Base-by-base conservation (phyloP, 1,140 invertebrate genomes). In the Megalopta genalis region DNA sequence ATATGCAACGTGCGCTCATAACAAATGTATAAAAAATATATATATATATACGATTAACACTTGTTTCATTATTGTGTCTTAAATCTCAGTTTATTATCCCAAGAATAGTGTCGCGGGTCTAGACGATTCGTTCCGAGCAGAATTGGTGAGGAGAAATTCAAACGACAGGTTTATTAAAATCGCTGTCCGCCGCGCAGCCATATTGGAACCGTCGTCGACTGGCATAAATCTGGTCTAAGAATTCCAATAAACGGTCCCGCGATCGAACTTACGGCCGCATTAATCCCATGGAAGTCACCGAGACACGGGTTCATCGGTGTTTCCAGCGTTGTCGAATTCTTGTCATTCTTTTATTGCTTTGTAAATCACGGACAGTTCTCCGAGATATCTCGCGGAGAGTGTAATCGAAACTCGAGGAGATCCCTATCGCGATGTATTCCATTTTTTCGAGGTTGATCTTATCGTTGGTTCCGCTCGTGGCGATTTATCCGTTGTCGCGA, bases 391-490 rank as follows among this genome's bases (percentile, higher is more conserved):
- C 14, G 7, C 3, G 4, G 1, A 52, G 46, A 6, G 12, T 37
- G n/a, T 66, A 65, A 74, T 75, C 73, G 54, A 46, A 32, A 42
- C 32, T 74, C 21, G 10, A 6, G 8, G 3, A 46, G 39, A 67
- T 49, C 14, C 21, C 37, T 76, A 77, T 69, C 42, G 21, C 4
- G 18, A 2, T 21, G 16, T n/a, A 57, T 60, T 69, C 74, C 46
- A 77, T 77, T 70, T 70, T 46, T 49, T 77, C 54, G 27, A 52
- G 23, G 39, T 62, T 54, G 57, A 77, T 70, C 49, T 77, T 70
- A 77, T 77, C 74, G n/a, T 27, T n/a, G 46, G 16, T 23, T 68
- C 37, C 37, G 49, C 12, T 21, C 10, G 14, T 10, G 21, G 9
- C 9, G 52, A 68, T 76, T 76, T 68, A 76, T 76, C 65, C 42